phyloP scores from a whole-genome alignment of 1,140 invertebrate genomes.

The Halyomorpha halys region DNA sequence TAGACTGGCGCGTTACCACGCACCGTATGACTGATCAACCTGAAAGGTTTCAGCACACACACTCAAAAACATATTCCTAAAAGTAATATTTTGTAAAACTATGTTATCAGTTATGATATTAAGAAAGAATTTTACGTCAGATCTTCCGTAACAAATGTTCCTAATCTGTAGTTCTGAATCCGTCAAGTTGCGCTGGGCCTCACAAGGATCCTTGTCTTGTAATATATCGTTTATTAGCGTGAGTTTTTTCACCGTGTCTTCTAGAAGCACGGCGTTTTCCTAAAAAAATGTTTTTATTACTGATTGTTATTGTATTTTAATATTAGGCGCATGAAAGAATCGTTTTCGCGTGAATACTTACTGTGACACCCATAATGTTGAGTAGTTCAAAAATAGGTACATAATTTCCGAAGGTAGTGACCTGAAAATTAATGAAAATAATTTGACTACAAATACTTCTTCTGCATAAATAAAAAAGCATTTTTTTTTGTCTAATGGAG shows the following conservation, averaged over 20 bases:
- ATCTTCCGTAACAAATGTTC: neutral
- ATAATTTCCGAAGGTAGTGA: slow-evolving; percentile 18
- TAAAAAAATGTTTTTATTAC: neutral
- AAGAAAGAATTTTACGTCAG: neutral
- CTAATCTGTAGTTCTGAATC: neutral
- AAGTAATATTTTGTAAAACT: too few relatives aligned
- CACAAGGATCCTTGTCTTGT: neutral
- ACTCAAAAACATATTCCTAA: too few relatives aligned
- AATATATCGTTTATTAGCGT: neutral
- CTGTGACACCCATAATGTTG: slow-evolving; percentile 14
- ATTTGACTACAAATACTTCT: too few relatives aligned
- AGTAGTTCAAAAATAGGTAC: slow-evolving; percentile 17
- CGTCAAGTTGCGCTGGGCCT: neutral
- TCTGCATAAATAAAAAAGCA: too few relatives aligned
- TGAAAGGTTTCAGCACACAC: too few relatives aligned
- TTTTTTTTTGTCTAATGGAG: too few relatives aligned
- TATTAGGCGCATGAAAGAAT: neutral
- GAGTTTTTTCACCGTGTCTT: neutral
- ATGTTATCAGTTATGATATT: too few relatives aligned
- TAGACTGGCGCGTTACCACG: too few relatives aligned
- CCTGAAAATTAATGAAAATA: too few relatives aligned
- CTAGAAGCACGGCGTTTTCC: slow-evolving; percentile 3
- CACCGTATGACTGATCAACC: too few relatives aligned
- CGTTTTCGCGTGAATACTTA: neutral
- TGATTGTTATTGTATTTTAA: neutral